Evolutionary conservation across 2,797 vertebrate species (phyloP), one percentile per base, ranked within the genome.

Genomic region (Lutjanus campechanus): DNA sequence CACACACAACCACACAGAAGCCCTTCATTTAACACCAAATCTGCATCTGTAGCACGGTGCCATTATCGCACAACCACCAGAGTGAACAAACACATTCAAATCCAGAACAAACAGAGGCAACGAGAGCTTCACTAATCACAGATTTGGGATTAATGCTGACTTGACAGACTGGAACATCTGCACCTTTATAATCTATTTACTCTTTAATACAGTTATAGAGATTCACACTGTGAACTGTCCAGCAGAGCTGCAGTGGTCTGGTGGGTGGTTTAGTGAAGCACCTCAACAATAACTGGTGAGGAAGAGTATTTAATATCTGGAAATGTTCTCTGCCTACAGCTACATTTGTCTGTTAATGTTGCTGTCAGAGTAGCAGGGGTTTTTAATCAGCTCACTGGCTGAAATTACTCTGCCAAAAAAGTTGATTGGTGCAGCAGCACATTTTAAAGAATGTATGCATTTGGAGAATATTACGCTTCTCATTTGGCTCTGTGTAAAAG

Each of bases 1-100:
- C 55, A 82, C 54, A 63, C 59, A 82, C 41, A 69, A 6, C 19
- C 49, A 61, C 36, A 61, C 47, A 46, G 0, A 20, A 2, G 36
- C 11, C n/a, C 16, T 22, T 58, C 17, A 44, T 44, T 73, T 63
- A 68, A 70, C 11, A 60, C 3, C 10, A 63, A 36, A 76, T 58
- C 8, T 56, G 36, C 8, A 62, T 61, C 51, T 55, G 16, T 13
- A 59, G 7, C n/a, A 59, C 0, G 19, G 47, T 11, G 47, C 11
- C 1, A 6, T n/a, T 25, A 25, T 29, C 60, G 49, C 25, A 56
- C 56, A 22, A 55, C 20, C 8, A 11, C 5, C 43, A 46, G 36
- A 36, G 9, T n/a, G n/a, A 40, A 71, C 20, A 77, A 60, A 66
- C 60, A 63, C 5, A 53, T 12, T 25, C 5, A 55, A 51, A 50